A percentile compares a stretch with the other conserved stretches of the same genome.
Evolutionary conservation across 1,140 invertebrate genomes (phyloP).

Genomic region (Eupristina koningsbergeri): DNA sequence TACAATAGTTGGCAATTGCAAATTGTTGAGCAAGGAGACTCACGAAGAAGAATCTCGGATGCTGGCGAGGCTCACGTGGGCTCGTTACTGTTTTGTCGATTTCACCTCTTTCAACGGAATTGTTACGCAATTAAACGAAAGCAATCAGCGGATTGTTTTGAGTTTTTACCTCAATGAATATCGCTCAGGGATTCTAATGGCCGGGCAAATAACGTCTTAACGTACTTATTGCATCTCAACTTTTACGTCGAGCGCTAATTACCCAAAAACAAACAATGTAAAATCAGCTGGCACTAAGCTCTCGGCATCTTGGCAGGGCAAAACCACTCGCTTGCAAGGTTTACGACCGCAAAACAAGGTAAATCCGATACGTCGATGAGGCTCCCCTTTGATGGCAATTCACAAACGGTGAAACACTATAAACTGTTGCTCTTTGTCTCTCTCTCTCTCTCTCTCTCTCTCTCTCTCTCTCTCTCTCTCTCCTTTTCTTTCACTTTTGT

Average conservation of each 20-base stretch:
- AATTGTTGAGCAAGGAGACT: no score
- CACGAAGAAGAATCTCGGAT: no score
- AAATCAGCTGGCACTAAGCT: not conserved
- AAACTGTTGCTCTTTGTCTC: constrained; percentile 3
- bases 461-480: not conserved
- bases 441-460: not conserved
- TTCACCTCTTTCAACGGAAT: no score
- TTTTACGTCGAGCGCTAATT: constrained; percentile 34
- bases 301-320: not conserved
- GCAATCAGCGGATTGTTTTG: not conserved
- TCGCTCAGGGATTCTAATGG: not conserved
- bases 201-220: constrained; percentile 14
- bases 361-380: constrained; percentile 43
- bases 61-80: no score
- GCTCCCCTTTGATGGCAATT: constrained; percentile 39
- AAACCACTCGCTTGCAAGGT: constrained; percentile 4
- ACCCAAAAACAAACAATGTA: constrained; percentile 44
- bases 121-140: not conserved
- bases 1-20: no score
- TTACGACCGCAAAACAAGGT: constrained; percentile 46
- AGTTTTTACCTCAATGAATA: not conserved
- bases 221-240: not conserved
- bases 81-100: no score
- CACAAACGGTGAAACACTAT: constrained; percentile 32
- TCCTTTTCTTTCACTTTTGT: no score